Conservation (phyloP, 2,113 vertebrate species). For the Xiphias gladius region DNA sequence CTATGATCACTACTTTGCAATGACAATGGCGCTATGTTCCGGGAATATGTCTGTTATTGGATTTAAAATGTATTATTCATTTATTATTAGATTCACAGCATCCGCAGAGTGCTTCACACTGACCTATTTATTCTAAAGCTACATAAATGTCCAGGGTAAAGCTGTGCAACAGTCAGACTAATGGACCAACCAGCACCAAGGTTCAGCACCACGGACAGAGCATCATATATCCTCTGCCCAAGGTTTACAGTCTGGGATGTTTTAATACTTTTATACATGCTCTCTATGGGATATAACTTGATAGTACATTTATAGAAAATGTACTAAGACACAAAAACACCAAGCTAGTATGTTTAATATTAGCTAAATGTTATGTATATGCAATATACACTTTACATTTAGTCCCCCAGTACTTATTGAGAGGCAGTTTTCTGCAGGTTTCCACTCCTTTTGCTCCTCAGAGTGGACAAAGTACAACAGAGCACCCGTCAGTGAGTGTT, state of each 20-base stretch:
- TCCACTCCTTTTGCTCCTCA: background rate
- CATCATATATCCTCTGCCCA: background rate
- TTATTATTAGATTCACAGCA: background rate
- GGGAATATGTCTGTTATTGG: background rate
- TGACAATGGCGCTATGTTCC: background rate
- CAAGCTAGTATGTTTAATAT: background rate
- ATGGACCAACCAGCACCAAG: background rate
- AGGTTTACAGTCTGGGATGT: background rate
- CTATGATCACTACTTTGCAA: background rate
- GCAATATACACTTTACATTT: background rate
- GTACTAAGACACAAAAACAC: background rate
- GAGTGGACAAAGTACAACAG: slow-evolving; percentile 34
- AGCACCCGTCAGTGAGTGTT: slow-evolving; percentile 11
- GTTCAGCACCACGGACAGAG: slow-evolving; percentile 62
- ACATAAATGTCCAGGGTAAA: slow-evolving; percentile 9
- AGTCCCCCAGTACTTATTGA: background rate
- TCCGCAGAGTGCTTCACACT: background rate
- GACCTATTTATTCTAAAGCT: slow-evolving; percentile 21
- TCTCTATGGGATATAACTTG: background rate
- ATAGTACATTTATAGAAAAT: background rate
- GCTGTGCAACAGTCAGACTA: background rate
- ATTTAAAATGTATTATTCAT: slow-evolving; percentile 16
- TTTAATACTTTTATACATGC: background rate
- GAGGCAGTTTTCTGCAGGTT: background rate
- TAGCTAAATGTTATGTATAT: background rate